Evolutionary conservation across 2,888 invertebrate species (phyloP).

Genomic region (Callinectes sapidus): DNA sequence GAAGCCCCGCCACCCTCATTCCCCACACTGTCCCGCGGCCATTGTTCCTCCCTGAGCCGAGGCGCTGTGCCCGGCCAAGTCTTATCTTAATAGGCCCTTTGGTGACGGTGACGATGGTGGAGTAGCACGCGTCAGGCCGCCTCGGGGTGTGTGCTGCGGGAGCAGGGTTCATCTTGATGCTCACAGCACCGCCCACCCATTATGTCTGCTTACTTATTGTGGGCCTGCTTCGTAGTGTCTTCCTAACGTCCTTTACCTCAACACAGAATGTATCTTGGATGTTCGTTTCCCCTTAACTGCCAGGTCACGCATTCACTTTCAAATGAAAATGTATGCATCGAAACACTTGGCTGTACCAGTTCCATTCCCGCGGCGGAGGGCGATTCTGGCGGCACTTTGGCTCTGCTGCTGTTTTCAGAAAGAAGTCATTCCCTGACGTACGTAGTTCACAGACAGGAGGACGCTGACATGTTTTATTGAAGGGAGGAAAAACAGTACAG

Average conservation of each 20-base stretch:
- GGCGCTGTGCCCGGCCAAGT: slow-evolving; percentile 2
- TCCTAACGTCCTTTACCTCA: neutral
- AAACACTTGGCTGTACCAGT: neutral
- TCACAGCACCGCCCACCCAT: neutral
- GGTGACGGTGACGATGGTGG: slow-evolving; percentile 21
- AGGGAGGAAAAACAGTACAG: neutral
- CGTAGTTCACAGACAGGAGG: neutral
- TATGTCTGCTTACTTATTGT: neutral
- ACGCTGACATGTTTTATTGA: neutral
- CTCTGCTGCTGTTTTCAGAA: neutral
- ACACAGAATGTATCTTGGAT: neutral
- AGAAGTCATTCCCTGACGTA: neutral
- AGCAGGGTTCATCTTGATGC: neutral
- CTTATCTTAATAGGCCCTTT: slow-evolving; percentile 16
- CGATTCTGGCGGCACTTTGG: neutral
- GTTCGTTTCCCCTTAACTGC: neutral
- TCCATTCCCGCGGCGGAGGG: neutral
- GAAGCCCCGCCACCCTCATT: neutral
- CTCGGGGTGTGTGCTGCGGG: neutral
- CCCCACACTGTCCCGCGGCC: slow-evolving; percentile 13
- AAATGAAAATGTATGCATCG: neutral
- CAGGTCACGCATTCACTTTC: slow-evolving; percentile 3
- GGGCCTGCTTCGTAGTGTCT: neutral
- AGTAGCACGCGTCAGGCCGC: slow-evolving; percentile 9
- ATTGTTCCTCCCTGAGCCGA: neutral